Evolutionary conservation across 2,113 vertebrate species (phyloP).

Genomic region (Tinamus guttatus): DNA sequence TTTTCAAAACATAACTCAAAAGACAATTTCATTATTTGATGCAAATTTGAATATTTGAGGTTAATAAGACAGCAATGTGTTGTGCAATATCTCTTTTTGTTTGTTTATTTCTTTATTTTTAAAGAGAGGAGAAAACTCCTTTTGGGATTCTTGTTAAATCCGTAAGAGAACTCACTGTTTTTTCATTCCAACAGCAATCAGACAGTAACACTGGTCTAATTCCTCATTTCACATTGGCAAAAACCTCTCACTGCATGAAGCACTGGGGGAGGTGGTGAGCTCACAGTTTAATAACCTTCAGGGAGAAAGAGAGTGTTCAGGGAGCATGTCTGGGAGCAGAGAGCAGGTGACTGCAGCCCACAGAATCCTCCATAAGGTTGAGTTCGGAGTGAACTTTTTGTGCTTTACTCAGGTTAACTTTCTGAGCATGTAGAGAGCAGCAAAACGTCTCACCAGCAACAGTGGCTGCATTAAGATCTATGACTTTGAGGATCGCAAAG

Average conservation of each 20-base stretch:
- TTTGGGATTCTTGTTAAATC: background rate
- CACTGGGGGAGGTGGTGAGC: background rate
- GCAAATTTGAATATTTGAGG: background rate
- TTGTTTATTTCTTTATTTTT: background rate
- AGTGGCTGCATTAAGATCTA: background rate
- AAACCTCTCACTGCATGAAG: background rate
- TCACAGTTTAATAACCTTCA: background rate
- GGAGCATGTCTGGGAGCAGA: background rate
- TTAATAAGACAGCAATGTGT: background rate
- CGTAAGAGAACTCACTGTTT: background rate
- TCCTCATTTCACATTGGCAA: background rate
- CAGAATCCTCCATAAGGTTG: background rate
- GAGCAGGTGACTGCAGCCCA: background rate
- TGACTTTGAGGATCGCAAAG: background rate
- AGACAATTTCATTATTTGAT: background rate
- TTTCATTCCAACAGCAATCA: background rate
- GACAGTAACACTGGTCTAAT: background rate
- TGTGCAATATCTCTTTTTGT: background rate
- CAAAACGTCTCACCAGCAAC: background rate
- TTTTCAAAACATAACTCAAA: background rate
- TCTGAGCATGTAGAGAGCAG: background rate
- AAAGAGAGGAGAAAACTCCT: background rate
- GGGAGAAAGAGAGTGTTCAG: background rate
- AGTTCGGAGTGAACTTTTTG: accelerated
- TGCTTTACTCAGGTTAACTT: background rate